These are phyloP conservation scores for Nomada ruficornis DNA, from an alignment of 2,888 invertebrate species.

Conservation along the genomic window DNA sequence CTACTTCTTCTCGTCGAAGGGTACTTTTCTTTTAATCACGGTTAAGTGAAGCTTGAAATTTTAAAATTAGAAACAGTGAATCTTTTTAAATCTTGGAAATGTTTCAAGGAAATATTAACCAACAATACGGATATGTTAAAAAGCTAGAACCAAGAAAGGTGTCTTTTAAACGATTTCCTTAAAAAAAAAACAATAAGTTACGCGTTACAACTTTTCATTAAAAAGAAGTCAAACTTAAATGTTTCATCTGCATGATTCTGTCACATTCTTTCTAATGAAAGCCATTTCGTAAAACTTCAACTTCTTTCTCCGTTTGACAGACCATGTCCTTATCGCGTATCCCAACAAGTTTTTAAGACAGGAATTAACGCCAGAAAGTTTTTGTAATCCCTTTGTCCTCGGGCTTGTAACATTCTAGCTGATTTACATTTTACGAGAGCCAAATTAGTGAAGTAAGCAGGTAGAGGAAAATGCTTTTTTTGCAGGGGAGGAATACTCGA, in stretches of 20 bases:
- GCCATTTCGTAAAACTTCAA: not conserved
- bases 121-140: not conserved
- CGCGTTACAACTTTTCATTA: not conserved
- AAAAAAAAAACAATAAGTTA: not conserved
- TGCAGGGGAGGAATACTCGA: not conserved
- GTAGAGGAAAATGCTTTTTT: not conserved
- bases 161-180: not conserved
- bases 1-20: too few relatives aligned
- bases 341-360: slow-evolving; percentile 10
- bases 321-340: not conserved
- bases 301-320: not conserved
- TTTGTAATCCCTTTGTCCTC: slow-evolving; percentile 18
- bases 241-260: not conserved
- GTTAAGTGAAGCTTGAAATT: too few relatives aligned
- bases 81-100: not conserved
- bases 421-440: slow-evolving; percentile 33
- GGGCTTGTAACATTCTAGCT: slow-evolving; percentile 2
- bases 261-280: not conserved
- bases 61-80: too few relatives aligned
- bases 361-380: slow-evolving; percentile 12
- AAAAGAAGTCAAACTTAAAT: not conserved
- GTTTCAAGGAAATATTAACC: not conserved
- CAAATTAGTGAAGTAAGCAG: slow-evolving; percentile 25
- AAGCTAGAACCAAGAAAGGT: not conserved
- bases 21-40: too few relatives aligned